Percentiles rank a stretch among this genome's conserved stretches.
These are phyloP conservation scores for Drosophila meridiana DNA, from an alignment of 2,888 invertebrate species.

Conservation along the genomic window DNA sequence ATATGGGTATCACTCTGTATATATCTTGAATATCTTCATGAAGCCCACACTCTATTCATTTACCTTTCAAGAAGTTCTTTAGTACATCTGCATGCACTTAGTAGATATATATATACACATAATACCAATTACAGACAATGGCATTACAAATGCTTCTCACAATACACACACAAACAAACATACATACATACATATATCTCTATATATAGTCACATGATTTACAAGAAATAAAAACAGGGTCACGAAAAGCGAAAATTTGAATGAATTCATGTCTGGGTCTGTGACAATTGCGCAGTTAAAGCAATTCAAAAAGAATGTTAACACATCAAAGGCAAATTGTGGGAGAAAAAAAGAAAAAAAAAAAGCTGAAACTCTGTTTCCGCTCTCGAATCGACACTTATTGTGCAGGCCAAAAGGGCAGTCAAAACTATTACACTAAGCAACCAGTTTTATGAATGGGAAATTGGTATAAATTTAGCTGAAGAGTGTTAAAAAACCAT, in stretches of 20 bases:
- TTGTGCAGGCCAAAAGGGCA: neutral
- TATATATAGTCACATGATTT: slow-evolving; percentile 55
- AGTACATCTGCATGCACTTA: neutral
- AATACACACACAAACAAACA: slow-evolving; percentile 14
- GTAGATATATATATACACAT: too few relatives aligned
- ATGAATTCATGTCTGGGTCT: slow-evolving; percentile 39
- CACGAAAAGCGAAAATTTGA: slow-evolving; percentile 35
- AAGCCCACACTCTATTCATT: neutral
- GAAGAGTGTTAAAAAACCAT: neutral
- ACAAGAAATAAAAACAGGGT: slow-evolving; percentile 47
- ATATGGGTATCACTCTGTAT: too few relatives aligned
- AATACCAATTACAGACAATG: slow-evolving; percentile 36
- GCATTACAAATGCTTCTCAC: slow-evolving; percentile 41
- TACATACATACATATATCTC: neutral
- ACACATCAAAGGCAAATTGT: slow-evolving; percentile 43
- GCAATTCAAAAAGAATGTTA: slow-evolving; percentile 41
- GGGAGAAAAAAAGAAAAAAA: slow-evolving; percentile 35
- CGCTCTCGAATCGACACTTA: slow-evolving; percentile 1
- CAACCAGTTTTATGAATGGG: neutral
- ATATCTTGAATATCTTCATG: too few relatives aligned
- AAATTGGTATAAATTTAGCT: neutral
- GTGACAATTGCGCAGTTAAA: slow-evolving; percentile 43
- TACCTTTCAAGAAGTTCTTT: neutral
- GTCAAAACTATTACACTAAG: neutral
- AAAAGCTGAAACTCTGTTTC: neutral